Conservation (phyloP, 2,888 invertebrate species). For the Drosophila prolongata region DNA sequence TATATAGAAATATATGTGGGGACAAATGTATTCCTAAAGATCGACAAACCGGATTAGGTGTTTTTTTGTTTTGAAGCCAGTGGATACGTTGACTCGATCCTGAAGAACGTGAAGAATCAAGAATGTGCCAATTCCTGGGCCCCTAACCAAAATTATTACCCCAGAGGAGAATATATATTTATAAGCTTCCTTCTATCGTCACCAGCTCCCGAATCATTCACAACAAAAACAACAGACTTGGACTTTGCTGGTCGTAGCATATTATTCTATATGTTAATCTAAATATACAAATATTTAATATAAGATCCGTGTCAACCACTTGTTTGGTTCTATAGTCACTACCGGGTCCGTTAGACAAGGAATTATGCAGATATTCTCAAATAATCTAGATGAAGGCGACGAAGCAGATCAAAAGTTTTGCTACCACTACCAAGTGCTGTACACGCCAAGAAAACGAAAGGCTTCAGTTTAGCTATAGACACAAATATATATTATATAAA, state of each 20-base stretch:
- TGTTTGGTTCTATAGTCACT: conserved; percentile 25
- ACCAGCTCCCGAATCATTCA: conserved; percentile 24
- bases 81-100: neutral
- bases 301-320: conserved; percentile 44
- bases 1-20: conserved; percentile 6
- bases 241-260: conserved; percentile 62
- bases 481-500: conserved; percentile 68
- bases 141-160: neutral
- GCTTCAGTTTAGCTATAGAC: conserved; percentile 75
- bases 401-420: conserved; percentile 45
- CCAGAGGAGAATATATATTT: conserved; percentile 2
- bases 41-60: neutral
- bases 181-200: conserved; percentile 3
- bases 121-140: conserved; percentile 23
- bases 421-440: conserved; percentile 74
- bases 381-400: conserved; percentile 42
- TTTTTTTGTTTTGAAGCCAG: conserved; percentile 1
- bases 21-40: conserved; percentile 19
- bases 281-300: conserved; percentile 36
- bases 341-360: conserved; percentile 28
- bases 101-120: neutral
- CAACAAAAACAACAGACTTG: conserved; percentile 51
- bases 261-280: conserved; percentile 47
- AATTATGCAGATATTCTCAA: conserved; percentile 35
- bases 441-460: conserved; percentile 75